Evolutionary conservation across 2,888 invertebrate genomes (phyloP).

Genomic region (Drosophila tripunctata): DNA sequence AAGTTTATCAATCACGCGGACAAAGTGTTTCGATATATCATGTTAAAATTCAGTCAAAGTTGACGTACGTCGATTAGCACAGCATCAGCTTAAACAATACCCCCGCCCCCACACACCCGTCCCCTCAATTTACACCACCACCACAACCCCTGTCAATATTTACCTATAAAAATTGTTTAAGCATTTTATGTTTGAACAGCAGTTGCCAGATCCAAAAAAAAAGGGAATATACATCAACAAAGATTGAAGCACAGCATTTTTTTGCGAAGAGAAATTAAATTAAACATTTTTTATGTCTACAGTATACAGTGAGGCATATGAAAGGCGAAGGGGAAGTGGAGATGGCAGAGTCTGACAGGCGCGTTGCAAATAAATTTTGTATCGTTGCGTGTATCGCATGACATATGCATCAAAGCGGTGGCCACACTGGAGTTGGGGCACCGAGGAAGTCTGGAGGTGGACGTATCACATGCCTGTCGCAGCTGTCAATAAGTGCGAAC

Average conservation of each 20-base stretch:
- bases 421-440: neutral
- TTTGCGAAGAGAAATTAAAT: slow-evolving; percentile 66
- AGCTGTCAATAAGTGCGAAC: slow-evolving; percentile 80
- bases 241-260: slow-evolving; percentile 38
- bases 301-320: slow-evolving; percentile 1
- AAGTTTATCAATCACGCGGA: slow-evolving; percentile 51
- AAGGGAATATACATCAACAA: slow-evolving; percentile 7
- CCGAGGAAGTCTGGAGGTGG: too few relatives aligned
- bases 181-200: slow-evolving; percentile 77
- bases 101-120: neutral
- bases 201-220: slow-evolving; percentile 52
- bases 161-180: slow-evolving; percentile 77
- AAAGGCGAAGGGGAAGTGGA: slow-evolving; percentile 10
- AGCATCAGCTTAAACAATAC: slow-evolving; percentile 34
- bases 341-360: slow-evolving; percentile 49
- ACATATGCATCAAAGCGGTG: slow-evolving; percentile 73
- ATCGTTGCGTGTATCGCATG: slow-evolving; percentile 75
- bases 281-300: slow-evolving; percentile 72
- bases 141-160: slow-evolving; percentile 34
- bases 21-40: slow-evolving; percentile 34
- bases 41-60: slow-evolving; percentile 67
- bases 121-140: too few relatives aligned
- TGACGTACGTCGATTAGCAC: slow-evolving; percentile 69
- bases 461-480: slow-evolving; percentile 59
- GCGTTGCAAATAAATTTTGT: slow-evolving; percentile 72